These are phyloP conservation scores for Drosophila subsilvestris DNA, from an alignment of 2,888 invertebrate species.

Conservation along the genomic window DNA sequence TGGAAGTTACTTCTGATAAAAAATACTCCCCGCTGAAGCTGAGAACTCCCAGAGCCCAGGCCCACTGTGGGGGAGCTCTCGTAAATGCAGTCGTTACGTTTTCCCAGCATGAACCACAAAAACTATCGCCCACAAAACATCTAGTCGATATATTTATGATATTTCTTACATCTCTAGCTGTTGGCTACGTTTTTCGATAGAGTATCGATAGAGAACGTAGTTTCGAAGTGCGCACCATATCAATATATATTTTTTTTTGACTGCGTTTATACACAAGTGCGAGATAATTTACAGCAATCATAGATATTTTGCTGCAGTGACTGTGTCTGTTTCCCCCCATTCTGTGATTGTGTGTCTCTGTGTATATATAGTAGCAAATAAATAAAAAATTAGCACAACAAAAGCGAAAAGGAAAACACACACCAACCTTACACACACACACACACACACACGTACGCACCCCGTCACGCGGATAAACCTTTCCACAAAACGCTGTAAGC, in stretches of 20 bases:
- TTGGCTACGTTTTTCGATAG: too few species aligned
- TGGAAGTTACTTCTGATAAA: too few species aligned
- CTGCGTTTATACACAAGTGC: not conserved
- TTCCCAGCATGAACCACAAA: too few species aligned
- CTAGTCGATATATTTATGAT: too few species aligned
- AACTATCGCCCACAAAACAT: too few species aligned
- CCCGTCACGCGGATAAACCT: slow-evolving; percentile 64
- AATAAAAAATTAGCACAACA: slow-evolving; percentile 63
- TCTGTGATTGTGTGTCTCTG: slow-evolving; percentile 39
- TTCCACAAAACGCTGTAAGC: slow-evolving; percentile 36
- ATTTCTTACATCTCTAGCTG: too few species aligned
- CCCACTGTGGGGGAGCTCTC: too few species aligned
- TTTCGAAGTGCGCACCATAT: too few species aligned
- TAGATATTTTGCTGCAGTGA: slow-evolving; percentile 1
- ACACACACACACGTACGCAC: slow-evolving; percentile 57
- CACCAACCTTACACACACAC: slow-evolving; percentile 29
- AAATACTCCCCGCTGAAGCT: too few species aligned
- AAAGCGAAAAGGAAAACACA: slow-evolving; percentile 43
- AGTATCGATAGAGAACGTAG: too few species aligned
- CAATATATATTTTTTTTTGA: not conserved
- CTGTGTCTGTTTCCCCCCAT: not conserved
- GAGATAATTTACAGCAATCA: not conserved
- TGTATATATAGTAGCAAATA: slow-evolving; percentile 57
- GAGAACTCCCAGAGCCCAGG: too few species aligned
- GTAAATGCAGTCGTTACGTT: too few species aligned